Conservation (phyloP, 2,113 vertebrate genomes). For the Thymallus thymallus region DNA sequence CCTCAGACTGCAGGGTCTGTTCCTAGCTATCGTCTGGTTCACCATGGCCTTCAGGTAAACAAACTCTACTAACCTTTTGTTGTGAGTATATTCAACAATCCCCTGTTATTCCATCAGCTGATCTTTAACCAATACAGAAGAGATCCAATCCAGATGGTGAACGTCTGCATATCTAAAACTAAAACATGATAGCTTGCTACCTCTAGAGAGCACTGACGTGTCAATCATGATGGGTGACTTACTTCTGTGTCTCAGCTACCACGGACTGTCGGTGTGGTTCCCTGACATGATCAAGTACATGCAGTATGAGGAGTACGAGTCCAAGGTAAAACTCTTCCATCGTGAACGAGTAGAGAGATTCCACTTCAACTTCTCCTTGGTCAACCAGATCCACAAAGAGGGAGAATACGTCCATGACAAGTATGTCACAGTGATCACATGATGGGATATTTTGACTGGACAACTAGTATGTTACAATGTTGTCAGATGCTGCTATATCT, state of each 20-base stretch:
- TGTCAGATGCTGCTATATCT: background rate
- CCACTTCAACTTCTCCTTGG: slow-evolving; percentile 95
- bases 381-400: slow-evolving; percentile 92
- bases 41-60: slow-evolving; percentile 92
- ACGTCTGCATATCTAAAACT: too few relatives aligned
- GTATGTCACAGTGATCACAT: slow-evolving; percentile 68
- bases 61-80: too few relatives aligned
- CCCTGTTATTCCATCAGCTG: too few relatives aligned
- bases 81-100: too few relatives aligned
- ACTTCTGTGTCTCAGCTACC: slow-evolving; percentile 78
- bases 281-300: slow-evolving; percentile 96
- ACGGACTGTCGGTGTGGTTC: slow-evolving; percentile 95
- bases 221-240: background rate
- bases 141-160: too few relatives aligned
- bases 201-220: too few relatives aligned
- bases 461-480: too few relatives aligned
- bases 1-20: slow-evolving; percentile 85
- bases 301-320: slow-evolving; percentile 89
- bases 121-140: background rate
- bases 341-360: slow-evolving; percentile 83
- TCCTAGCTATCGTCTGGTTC: slow-evolving; percentile 95
- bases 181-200: too few relatives aligned
- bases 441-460: too few relatives aligned
- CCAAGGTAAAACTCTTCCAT: slow-evolving; percentile 82
- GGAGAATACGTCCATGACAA: slow-evolving; percentile 88